Conservation (phyloP, 2,797 vertebrate genomes). For the Fringilla coelebs region DNA sequence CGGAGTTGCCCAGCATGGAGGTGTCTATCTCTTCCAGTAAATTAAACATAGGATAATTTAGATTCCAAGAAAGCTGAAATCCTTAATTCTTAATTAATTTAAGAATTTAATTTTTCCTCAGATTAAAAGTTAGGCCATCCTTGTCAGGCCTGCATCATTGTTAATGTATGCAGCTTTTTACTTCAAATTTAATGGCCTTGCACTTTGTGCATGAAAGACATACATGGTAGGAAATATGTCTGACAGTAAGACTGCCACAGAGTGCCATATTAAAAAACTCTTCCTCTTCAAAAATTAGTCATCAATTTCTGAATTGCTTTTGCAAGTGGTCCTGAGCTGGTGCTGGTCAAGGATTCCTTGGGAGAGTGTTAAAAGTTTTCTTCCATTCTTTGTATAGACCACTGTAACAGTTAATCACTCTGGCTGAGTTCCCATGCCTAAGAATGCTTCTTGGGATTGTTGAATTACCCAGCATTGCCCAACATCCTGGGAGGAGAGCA, state of each 20-base stretch:
- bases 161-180: background rate
- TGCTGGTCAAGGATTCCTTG: background rate
- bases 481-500: background rate
- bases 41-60: background rate
- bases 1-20: background rate
- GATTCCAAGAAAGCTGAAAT: background rate
- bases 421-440: rapidly evolving
- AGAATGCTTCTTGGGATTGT: background rate
- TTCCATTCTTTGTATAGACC: background rate
- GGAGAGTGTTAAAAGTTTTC: rapidly evolving
- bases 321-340: background rate
- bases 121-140: background rate
- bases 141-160: background rate
- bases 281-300: background rate
- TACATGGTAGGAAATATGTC: background rate
- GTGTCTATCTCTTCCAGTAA: background rate
- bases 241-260: background rate
- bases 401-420: background rate
- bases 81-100: background rate
- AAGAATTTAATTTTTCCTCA: background rate
- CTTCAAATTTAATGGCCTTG: background rate
- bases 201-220: background rate
- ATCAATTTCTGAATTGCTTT: background rate
- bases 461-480: background rate
- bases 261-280: background rate